These are phyloP conservation scores for Grallaria varia DNA, from an alignment of 2,113 vertebrate genomes.

Conservation along the genomic window DNA sequence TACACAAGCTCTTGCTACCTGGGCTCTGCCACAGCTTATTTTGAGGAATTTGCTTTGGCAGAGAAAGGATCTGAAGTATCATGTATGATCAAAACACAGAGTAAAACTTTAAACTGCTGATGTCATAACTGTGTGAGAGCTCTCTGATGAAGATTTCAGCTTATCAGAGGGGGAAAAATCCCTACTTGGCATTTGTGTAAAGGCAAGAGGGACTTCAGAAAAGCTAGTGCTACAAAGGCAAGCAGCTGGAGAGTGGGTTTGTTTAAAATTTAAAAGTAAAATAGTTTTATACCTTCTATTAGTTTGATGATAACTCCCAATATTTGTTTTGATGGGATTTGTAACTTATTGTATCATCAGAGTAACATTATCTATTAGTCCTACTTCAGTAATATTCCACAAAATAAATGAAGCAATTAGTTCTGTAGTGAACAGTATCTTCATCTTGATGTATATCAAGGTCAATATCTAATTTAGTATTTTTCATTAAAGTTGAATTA, in stretches of 20 bases:
- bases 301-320: neutral
- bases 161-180: neutral
- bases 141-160: neutral
- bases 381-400: neutral
- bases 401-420: neutral
- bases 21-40: neutral
- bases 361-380: neutral
- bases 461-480: neutral
- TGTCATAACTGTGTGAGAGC: neutral
- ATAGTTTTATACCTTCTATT: neutral
- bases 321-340: neutral
- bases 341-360: neutral
- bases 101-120: neutral
- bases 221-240: neutral
- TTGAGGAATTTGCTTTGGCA: neutral
- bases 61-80: neutral
- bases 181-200: too few species aligned
- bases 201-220: neutral
- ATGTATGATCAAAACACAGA: neutral
- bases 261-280: neutral
- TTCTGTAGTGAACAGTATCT: neutral
- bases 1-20: neutral
- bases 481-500: neutral
- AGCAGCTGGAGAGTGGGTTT: neutral
- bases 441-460: neutral